A percentile compares a stretch with the other conserved stretches of the same genome.
Evolutionary conservation across 2,113 vertebrate species (phyloP).

Genomic region (Lutjanus erythropterus): DNA sequence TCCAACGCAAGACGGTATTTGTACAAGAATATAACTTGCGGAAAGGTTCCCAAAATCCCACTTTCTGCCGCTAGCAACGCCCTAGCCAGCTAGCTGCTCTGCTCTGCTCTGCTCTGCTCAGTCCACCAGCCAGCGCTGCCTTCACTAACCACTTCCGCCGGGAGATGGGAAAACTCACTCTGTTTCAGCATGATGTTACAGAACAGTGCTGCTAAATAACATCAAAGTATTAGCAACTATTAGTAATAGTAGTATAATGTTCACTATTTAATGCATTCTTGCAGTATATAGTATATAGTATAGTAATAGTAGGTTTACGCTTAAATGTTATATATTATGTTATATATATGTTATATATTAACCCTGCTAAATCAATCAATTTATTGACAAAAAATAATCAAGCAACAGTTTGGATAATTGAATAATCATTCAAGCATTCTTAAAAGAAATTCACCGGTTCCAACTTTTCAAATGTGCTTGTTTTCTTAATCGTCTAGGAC

Average conservation of each 20-base stretch:
- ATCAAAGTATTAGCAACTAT: no score
- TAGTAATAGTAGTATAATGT: no score
- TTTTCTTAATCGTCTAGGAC: background rate
- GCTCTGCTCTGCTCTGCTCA: no score
- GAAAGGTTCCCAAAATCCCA: constrained; percentile 65
- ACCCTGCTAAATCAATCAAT: no score
- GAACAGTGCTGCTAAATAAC: background rate
- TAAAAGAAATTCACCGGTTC: background rate
- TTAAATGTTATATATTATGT: no score
- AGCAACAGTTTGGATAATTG: background rate
- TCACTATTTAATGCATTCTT: no score
- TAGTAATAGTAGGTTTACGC: no score
- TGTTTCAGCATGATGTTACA: constrained; percentile 42
- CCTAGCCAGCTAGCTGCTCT: constrained; percentile 81
- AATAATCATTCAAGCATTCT: background rate
- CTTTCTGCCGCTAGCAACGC: constrained; percentile 83
- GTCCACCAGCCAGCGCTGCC: constrained; percentile 66
- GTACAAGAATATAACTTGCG: constrained; percentile 48
- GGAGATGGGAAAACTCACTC: constrained; percentile 58
- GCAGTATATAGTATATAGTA: no score
- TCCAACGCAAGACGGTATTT: constrained; percentile 30
- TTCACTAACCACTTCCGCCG: constrained; percentile 81
- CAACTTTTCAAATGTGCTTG: no score
- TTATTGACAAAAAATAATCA: background rate
- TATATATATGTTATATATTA: no score